Evolutionary conservation across 2,888 invertebrate genomes (phyloP).

Genomic region (Eutolmus rufibarbis): DNA sequence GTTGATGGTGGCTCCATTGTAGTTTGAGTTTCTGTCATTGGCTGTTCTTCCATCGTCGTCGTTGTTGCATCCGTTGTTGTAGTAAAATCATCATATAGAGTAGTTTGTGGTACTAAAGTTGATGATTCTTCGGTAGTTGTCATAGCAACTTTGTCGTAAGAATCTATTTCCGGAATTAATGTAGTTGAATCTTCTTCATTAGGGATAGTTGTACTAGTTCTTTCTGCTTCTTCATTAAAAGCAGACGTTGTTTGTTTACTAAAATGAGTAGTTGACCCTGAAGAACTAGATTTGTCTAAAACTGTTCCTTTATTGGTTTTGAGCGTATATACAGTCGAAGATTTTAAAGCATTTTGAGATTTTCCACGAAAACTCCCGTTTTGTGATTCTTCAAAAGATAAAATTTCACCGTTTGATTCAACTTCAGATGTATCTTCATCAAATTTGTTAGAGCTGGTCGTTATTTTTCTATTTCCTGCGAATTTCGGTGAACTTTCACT

Average conservation of each 20-base stretch:
- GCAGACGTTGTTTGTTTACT: background rate
- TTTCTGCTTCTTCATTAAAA: background rate
- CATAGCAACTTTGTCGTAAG: background rate
- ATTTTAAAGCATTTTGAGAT: background rate
- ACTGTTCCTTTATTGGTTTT: background rate
- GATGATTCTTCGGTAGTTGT: background rate
- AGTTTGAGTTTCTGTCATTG: background rate
- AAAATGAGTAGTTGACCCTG: background rate
- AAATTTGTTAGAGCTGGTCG: background rate
- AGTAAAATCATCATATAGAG: background rate
- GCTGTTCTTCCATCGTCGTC: background rate
- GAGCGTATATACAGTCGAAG: background rate
- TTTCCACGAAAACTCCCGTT: background rate
- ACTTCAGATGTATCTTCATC: background rate
- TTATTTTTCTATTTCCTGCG: background rate
- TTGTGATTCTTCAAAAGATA: conserved; percentile 10
- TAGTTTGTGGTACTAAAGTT: background rate
- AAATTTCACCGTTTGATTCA: background rate
- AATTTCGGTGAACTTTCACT: background rate
- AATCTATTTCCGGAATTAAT: background rate
- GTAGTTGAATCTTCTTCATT: background rate
- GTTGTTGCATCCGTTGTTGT: background rate
- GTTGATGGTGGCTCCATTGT: background rate
- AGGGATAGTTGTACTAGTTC: background rate
- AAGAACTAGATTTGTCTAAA: background rate